These are phyloP conservation scores for Squalus acanthias DNA, from an alignment of 2,797 vertebrate species.

Conservation along the genomic window DNA sequence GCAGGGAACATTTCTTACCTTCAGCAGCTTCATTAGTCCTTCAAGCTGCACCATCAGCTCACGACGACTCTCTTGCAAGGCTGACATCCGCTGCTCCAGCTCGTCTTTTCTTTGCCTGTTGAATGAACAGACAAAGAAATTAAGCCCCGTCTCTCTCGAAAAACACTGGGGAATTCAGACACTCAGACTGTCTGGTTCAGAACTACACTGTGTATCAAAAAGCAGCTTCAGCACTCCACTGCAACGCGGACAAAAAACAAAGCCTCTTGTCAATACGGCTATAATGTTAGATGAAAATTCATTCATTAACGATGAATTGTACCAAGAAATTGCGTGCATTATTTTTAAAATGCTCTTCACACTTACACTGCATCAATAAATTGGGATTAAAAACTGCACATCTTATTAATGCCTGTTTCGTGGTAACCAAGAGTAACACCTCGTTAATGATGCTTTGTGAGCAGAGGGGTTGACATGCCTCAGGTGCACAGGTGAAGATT, in stretches of 20 bases:
- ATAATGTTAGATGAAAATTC: background rate
- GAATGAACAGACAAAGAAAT: slow-evolving; percentile 31
- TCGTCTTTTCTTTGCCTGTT: slow-evolving; percentile 91
- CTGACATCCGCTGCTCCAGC: slow-evolving; percentile 91
- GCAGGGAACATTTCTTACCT: slow-evolving; percentile 63
- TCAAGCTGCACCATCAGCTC: slow-evolving; percentile 97
- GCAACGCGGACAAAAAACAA: background rate
- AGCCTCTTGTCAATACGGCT: background rate
- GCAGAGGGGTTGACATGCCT: background rate
- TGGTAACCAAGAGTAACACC: background rate
- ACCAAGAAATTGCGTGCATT: background rate
- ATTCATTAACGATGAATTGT: background rate
- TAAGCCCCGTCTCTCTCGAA: slow-evolving; percentile 25
- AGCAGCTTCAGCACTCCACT: slow-evolving; percentile 23
- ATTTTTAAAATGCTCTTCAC: slow-evolving; percentile 2
- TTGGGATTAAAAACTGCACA: background rate
- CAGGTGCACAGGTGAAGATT: background rate
- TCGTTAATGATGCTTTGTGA: background rate
- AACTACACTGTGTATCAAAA: background rate
- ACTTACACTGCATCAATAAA: background rate
- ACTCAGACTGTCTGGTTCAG: slow-evolving; percentile 32
- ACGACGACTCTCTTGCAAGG: slow-evolving; percentile 86
- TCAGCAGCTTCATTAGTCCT: slow-evolving; percentile 92
- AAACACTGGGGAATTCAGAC: slow-evolving; percentile 34
- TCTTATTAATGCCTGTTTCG: background rate